These are phyloP conservation scores for Acanthosepion lycidas DNA, from an alignment of 2,888 invertebrate species.

Conservation along the genomic window DNA sequence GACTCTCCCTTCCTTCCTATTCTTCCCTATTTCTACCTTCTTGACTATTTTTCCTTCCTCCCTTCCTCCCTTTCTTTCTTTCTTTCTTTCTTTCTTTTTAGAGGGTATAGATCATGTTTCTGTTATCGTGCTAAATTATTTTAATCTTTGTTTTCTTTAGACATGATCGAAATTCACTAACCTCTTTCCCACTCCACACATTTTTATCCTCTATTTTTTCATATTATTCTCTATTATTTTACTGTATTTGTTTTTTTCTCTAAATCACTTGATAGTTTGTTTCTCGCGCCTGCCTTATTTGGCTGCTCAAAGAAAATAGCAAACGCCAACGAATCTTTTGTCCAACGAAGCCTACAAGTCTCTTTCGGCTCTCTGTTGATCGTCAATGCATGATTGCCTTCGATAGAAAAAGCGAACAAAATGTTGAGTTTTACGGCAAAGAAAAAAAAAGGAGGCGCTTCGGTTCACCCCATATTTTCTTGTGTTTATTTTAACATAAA, in stretches of 20 bases:
- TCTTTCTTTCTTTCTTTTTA: background rate
- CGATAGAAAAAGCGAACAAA: background rate
- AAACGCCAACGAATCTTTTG: background rate
- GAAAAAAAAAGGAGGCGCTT: background rate
- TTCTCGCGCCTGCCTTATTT: background rate
- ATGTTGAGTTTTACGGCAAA: background rate
- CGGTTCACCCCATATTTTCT: too few relatives aligned
- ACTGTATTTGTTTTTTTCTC: background rate
- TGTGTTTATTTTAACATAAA: slow-evolving; percentile 33
- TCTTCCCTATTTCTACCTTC: background rate
- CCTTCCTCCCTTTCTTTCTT: background rate
- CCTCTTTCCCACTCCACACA: background rate
- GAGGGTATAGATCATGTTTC: background rate
- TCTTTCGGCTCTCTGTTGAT: background rate
- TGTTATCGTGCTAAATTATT: background rate
- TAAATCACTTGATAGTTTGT: slow-evolving; percentile 3
- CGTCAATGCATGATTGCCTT: background rate
- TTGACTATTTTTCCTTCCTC: background rate
- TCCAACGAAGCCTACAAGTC: slow-evolving; percentile 3
- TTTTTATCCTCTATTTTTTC: background rate
- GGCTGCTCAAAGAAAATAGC: background rate
- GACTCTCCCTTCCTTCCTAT: background rate
- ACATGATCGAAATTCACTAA: background rate
- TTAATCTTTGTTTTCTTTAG: background rate
- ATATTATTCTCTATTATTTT: background rate